Base-by-base conservation (phyloP, 37 sponge, comb jelly and placozoan species). In the Lycopodina hypogea region DNA sequence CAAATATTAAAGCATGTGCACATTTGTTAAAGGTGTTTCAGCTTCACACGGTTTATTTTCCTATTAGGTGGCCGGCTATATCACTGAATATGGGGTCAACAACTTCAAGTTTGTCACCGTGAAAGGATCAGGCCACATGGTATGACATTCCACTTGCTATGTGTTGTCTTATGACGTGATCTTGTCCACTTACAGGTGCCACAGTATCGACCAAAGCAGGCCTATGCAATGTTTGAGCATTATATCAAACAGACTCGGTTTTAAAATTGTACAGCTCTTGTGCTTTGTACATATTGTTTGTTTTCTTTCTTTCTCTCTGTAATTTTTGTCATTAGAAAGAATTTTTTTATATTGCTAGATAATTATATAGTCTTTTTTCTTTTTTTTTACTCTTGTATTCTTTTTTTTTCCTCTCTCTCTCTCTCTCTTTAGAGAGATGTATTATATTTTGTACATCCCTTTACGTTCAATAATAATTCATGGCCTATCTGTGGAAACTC, bases 101-200 rank as follows among this genome's bases (percentile, higher is more conserved):
- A 68, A 69, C 66, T 93, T 93, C 76, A 64, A 77, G 39, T 93
- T 93, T 77, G 75, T 93, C 52, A 93, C 94, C 3, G 92, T 93
- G 32, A 83, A 84, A 57, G 94, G 94, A 28, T 76, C 94, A 33
- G 94, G 94, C 33, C 94, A 93, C 71, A 93, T 93, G 94, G 94
- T 90, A 45, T 50, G 68, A 8, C 1, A 57, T 53, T n/a, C 6
- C n/a, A 12, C 36, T 0, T 39, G 56, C 11, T 61, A 15, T 61
- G 15, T 62, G 38, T 48, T 41, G 3, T 65, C 12, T 38, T n/a
- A 35, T 24, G 15, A 63, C 61, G 26, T 42, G 17, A 11, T 71
- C 24, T 21, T 81, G 11, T 63, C 6, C 68, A 33, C 29, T 29
- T 58, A 33, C 77, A 90, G 90, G 90, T 90, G 9, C 93, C 93